These are phyloP conservation scores for Drosophila borealis DNA, from an alignment of 2,888 invertebrate genomes.

Conservation along the genomic window DNA sequence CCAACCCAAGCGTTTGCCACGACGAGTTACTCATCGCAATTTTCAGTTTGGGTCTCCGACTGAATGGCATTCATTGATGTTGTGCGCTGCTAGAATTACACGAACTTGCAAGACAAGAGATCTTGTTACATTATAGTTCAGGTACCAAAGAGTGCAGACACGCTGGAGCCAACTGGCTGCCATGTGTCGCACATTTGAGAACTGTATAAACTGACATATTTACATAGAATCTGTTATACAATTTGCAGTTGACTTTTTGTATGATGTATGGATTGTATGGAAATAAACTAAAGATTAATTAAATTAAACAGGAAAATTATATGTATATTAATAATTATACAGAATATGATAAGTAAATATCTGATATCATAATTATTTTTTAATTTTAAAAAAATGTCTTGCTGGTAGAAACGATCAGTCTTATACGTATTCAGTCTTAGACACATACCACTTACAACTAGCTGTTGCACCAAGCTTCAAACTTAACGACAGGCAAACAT, in stretches of 20 bases:
- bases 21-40: conserved; percentile 36
- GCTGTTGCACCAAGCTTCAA: neutral
- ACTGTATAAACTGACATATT: neutral
- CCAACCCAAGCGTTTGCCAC: neutral
- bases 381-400: neutral
- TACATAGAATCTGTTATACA: neutral
- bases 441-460: neutral
- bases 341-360: neutral
- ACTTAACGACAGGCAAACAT: neutral
- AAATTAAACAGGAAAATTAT: neutral
- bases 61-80: conserved; percentile 21
- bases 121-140: conserved; percentile 30
- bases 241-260: neutral
- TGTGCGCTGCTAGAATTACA: conserved; percentile 13
- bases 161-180: conserved; percentile 42
- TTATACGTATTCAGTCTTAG: neutral
- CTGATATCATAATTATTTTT: neutral
- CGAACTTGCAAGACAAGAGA: conserved; percentile 4
- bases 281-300: neutral
- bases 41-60: neutral
- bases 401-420: too few relatives aligned
- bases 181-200: conserved; percentile 27
- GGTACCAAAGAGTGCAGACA: conserved; percentile 34
- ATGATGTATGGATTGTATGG: neutral
- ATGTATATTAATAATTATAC: neutral